phyloP scores from a whole-genome alignment of 2,797 vertebrate species.

The Cuculus canorus region DNA sequence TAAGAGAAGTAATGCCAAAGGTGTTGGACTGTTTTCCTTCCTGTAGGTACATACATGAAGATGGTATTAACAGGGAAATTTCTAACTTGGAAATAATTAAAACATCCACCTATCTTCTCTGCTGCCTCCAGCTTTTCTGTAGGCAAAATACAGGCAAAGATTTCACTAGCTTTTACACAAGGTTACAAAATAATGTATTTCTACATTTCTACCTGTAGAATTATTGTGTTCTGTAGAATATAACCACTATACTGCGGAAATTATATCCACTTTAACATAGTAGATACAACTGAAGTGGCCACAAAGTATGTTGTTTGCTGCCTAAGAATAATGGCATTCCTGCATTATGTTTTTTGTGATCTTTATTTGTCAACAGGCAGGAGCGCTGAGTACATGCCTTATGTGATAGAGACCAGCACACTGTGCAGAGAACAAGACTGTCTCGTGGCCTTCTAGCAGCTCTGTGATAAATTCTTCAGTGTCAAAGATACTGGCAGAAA shows the following conservation, averaged over 20 bases:
- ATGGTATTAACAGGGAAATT: background rate
- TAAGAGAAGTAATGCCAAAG: background rate
- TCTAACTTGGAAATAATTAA: background rate
- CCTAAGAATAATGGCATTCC: background rate
- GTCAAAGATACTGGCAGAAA: background rate
- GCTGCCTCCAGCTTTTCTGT: background rate
- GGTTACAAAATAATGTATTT: background rate
- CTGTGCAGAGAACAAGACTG: background rate
- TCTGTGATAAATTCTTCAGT: background rate
- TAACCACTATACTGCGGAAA: background rate
- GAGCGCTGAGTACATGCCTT: background rate
- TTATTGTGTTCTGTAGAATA: background rate
- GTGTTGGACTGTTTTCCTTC: background rate
- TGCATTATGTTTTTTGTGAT: background rate
- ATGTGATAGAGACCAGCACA: background rate
- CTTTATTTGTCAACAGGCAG: background rate
- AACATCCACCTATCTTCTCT: background rate
- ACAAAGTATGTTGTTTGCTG: background rate
- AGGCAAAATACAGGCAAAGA: background rate
- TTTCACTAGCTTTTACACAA: background rate
- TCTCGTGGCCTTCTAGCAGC: background rate
- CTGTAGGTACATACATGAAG: background rate
- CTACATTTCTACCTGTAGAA: background rate
- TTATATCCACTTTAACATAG: background rate
- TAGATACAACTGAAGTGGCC: background rate